Evolutionary conservation across 2,888 invertebrate species (phyloP), one percentile per base, ranked within the genome.

Genomic region (Idaea dimidiata): DNA sequence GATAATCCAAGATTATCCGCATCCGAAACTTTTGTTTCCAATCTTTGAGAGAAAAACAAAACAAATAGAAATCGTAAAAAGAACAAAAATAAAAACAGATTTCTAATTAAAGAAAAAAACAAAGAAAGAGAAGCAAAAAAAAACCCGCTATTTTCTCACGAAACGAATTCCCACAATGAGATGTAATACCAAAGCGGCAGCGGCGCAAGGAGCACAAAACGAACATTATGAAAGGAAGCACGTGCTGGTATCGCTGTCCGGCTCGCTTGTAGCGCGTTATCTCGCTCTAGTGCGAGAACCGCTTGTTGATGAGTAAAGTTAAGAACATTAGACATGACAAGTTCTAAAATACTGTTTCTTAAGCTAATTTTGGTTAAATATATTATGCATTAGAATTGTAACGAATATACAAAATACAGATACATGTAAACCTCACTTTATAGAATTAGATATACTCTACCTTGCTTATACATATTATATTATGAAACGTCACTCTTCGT

Each of bases 191-290:
- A 81, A 88, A 86, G 85, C 78, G 77, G 79, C 89, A 89, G 87
- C 82, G 78, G 79, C 77, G 81, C 78, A 82, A 87, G 82, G 86
- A 89, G 86, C 78, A 1, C 81, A 86, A 87, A 85, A 86, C 82
- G 82, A 88, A 79, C 78, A 86, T 83, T 83, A 87, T 82, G 85
- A 87, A 85, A 89, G 83, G 85, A 85, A 86, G 87, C 91, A 91
- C 91, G 91, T 91, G 91, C 88, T 88, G 77, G 70, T 83, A 76
- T 72, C 60, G 62, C 72, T 65, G 57, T 86, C 86, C 73, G 80
- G 65, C 75, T 88, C 79, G 62, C 58, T 57, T 78, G 24, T 67
- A 72, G 70, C 65, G 77, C 77, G 72, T 66, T 64, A 60, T 84
- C 81, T 73, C 81, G 69, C 62, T 70, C 68, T 24, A 17, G 55